Percentiles rank a stretch among this genome's conserved stretches.
phyloP scores from a whole-genome alignment of 2,797 vertebrate species.

The Enteromius argenteus region DNA sequence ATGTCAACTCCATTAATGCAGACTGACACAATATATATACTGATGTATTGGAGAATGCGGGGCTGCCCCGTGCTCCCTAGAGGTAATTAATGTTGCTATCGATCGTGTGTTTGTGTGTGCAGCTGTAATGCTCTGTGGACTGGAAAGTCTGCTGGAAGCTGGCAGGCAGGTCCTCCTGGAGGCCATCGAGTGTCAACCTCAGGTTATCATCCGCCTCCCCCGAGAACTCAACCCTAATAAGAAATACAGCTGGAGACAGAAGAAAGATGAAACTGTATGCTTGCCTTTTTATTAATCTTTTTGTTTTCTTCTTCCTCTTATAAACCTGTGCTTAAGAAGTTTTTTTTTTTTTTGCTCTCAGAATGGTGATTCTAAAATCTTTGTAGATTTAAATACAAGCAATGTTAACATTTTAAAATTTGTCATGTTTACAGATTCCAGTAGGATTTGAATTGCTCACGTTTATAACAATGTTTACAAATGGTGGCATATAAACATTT shows the following conservation, averaged over 20 bases:
- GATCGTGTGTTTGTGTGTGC: constrained; percentile 59
- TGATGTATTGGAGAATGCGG: constrained; percentile 26
- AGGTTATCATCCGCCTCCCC: constrained; percentile 86
- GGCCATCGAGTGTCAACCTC: constrained; percentile 85
- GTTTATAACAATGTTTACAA: not conserved
- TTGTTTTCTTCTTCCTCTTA: constrained; percentile 21
- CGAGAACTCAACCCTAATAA: constrained; percentile 91
- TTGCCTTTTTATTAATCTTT: constrained; percentile 30
- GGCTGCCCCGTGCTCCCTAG: constrained; percentile 24
- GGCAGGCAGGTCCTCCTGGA: constrained; percentile 93
- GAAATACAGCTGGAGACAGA: constrained; percentile 98
- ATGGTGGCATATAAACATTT: not conserved
- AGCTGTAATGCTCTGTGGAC: constrained; percentile 79
- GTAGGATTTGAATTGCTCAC: not conserved
- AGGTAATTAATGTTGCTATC: constrained; percentile 54
- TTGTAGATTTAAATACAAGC: not conserved
- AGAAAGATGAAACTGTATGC: constrained; percentile 90
- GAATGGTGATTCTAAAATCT: not conserved
- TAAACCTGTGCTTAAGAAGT: constrained; percentile 15
- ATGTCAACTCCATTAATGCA: constrained; percentile 23
- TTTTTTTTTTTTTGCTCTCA: not conserved
- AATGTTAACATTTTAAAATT: not conserved
- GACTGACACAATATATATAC: constrained; percentile 6
- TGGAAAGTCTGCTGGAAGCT: constrained; percentile 91
- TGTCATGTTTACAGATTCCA: not conserved